A percentile compares a stretch with the other conserved stretches of the same genome.
These are phyloP conservation scores for Elephantulus edwardii DNA, from an alignment of 2,113 vertebrate species.

Conservation along the genomic window DNA sequence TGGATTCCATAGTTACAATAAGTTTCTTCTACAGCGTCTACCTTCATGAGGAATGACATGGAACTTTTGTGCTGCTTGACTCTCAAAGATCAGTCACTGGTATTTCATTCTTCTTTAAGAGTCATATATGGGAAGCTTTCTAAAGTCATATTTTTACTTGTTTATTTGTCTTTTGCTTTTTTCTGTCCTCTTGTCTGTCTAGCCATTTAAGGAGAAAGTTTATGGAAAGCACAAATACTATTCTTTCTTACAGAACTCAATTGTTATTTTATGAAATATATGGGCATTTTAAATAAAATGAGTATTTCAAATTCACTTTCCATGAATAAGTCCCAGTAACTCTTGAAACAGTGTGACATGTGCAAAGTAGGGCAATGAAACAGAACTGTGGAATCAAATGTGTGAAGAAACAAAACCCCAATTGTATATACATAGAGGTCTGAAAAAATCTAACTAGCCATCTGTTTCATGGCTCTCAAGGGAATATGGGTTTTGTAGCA, in stretches of 20 bases:
- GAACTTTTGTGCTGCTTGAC: not conserved
- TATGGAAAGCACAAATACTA: not conserved
- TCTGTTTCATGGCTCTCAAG: slow-evolving; percentile 42
- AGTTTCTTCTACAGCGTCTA: not conserved
- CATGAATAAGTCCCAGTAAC: slow-evolving; percentile 21
- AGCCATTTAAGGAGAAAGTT: not conserved
- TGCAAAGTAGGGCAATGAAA: not conserved
- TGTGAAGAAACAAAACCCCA: slow-evolving; percentile 45
- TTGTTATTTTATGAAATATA: not conserved
- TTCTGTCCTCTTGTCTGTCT: not conserved
- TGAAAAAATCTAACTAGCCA: slow-evolving; percentile 41
- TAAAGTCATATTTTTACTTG: not conserved
- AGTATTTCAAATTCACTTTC: slow-evolving; percentile 27
- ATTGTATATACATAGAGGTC: not conserved
- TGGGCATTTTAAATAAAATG: slow-evolving; percentile 23
- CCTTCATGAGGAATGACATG: not conserved
- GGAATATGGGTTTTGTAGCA: slow-evolving; percentile 26
- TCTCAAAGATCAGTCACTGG: not conserved
- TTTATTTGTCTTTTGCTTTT: not conserved
- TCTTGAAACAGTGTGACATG: slow-evolving; percentile 3
- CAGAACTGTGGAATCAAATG: not conserved
- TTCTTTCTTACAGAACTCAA: not conserved
- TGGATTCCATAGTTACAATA: not conserved
- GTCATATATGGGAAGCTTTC: not conserved
- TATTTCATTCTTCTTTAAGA: not conserved